Base-by-base conservation (phyloP, 64 coral and sea anemone species). In the Stichodactyla helianthus region DNA sequence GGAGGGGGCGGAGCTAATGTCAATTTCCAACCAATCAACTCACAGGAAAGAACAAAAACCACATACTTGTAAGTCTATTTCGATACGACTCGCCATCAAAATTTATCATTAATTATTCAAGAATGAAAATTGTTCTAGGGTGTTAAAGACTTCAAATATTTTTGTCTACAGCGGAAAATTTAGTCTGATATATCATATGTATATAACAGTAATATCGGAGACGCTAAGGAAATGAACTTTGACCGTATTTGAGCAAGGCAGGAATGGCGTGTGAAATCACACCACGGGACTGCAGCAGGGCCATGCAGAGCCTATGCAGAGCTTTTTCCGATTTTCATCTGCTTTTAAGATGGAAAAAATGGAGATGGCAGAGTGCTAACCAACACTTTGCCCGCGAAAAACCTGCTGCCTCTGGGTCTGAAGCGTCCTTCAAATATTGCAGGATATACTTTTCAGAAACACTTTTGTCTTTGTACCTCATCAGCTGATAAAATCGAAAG, bases 1-100 rank as follows among this genome's bases (percentile, higher is more conserved):
- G 22, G 4, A 82, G 79, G 79, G 35, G 79, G 79, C 12, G 79
- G 79, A 16, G 79, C 52, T 54, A 52, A 82, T 52, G 51, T 82
- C 79, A 7, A 16, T 27, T 20, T 52, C 12, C 28, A 82, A 54
- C 79, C 79, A 54, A 82, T 82, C 79, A 82, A 18, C 6, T 52
- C 10, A 6, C 10, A 18, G 1, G 11, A 58, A 28, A 31, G 10
- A 31, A 74, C 68, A 74, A 28, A 11, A 74, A 74, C 68, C 68
- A 74, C 23, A 74, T 27, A 74, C 68, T 13, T 74, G 68, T 74
- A 74, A 74, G 17, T 12, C 8, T 74, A 74, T 74, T 74, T 74
- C 31, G 20, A 23, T 31, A 10, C 31, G 62, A 22, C 6, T 74
- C 1, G 10, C 25, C 68, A 60, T 60, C 14, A 60, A 60, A 60